Percentiles rank a stretch among this genome's conserved stretches.
These are phyloP conservation scores for Epinephelus coioides DNA, from an alignment of 2,797 vertebrate genomes.

Conservation along the genomic window DNA sequence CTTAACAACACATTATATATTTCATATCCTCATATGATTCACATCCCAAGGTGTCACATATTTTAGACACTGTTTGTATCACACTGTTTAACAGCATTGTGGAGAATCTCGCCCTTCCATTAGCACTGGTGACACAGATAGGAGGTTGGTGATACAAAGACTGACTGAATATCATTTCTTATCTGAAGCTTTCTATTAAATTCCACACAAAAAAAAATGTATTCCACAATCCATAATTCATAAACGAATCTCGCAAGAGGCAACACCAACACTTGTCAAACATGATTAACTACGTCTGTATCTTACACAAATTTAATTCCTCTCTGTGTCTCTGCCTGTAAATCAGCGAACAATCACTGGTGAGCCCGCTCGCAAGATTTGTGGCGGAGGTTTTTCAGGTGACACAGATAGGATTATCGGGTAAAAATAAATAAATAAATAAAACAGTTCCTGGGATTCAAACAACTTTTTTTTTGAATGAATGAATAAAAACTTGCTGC, in stretches of 20 bases:
- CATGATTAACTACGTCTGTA: slow-evolving; percentile 67
- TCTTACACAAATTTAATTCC: slow-evolving; percentile 67
- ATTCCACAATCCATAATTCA: slow-evolving; percentile 69
- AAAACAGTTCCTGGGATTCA: not conserved
- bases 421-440: not conserved
- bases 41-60: slow-evolving; percentile 40
- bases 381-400: slow-evolving; percentile 39
- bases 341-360: slow-evolving; percentile 61
- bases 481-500: slow-evolving; percentile 10
- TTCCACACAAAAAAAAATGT: slow-evolving; percentile 42
- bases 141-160: slow-evolving; percentile 36
- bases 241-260: slow-evolving; percentile 42
- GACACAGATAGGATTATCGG: slow-evolving; percentile 8
- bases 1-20: slow-evolving; percentile 48
- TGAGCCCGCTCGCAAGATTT: slow-evolving; percentile 36
- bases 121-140: slow-evolving; percentile 30
- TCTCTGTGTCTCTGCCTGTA: slow-evolving; percentile 61
- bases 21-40: slow-evolving; percentile 48
- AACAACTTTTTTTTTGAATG: not conserved
- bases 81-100: slow-evolving; percentile 37
- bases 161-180: slow-evolving; percentile 43
- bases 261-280: slow-evolving; percentile 72
- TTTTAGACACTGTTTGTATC: slow-evolving; percentile 39
- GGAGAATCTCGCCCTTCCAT: slow-evolving; percentile 17
- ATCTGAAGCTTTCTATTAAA: slow-evolving; percentile 56